Conservation (phyloP, 2,888 invertebrate genomes). For the Diadegma fenestrale region DNA sequence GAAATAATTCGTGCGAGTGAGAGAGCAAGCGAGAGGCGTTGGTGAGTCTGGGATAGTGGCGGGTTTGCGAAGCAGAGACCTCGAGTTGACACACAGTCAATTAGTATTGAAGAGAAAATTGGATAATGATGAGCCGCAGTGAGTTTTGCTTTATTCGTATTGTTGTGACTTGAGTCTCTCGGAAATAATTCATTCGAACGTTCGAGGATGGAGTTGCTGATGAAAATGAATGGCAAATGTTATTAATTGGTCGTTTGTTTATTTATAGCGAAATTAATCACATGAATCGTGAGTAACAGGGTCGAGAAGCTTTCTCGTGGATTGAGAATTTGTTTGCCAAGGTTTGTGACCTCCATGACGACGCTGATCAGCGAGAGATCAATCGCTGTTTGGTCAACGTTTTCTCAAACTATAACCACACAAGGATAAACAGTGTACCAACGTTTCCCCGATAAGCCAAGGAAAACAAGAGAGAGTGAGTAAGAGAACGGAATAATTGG, state of each 20-base stretch:
- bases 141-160: conserved; percentile 31
- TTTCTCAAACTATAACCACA: conserved; percentile 37
- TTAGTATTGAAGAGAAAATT: conserved; percentile 61
- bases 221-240: background rate
- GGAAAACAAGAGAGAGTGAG: conserved; percentile 3
- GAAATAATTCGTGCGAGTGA: background rate
- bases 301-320: background rate
- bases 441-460: background rate
- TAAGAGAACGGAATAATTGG: conserved; percentile 30
- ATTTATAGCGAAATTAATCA: background rate
- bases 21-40: conserved; percentile 2
- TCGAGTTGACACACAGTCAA: conserved; percentile 53
- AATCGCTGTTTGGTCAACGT: background rate
- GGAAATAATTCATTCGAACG: background rate
- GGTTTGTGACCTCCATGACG: background rate
- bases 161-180: background rate
- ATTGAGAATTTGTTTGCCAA: conserved; percentile 7
- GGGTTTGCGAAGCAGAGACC: conserved; percentile 42
- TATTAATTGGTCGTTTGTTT: background rate
- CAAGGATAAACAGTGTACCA: background rate
- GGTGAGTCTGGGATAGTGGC: conserved; percentile 9
- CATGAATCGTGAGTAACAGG: background rate
- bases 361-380: conserved; percentile 1
- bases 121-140: conserved; percentile 51
- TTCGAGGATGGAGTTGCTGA: background rate